These are phyloP conservation scores for Pammene fasciana DNA, from an alignment of 2,888 invertebrate species.

Conservation along the genomic window DNA sequence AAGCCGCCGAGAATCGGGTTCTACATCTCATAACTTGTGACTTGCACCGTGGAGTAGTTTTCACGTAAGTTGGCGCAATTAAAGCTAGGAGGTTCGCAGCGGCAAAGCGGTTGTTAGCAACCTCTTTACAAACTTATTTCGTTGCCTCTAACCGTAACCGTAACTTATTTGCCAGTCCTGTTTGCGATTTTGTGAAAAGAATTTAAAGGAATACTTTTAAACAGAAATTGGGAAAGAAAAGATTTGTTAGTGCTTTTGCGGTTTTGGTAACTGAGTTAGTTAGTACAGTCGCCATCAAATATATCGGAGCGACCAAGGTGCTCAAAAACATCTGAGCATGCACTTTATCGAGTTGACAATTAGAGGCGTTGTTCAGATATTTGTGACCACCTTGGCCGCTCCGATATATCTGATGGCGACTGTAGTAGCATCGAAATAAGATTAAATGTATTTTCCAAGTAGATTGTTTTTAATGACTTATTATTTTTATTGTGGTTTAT, in stretches of 20 bases:
- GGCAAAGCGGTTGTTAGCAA: slow-evolving; percentile 22
- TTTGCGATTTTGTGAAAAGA: slow-evolving; percentile 1
- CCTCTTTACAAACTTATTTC: slow-evolving; percentile 23
- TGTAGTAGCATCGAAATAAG: too few species aligned
- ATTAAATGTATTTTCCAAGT: too few species aligned
- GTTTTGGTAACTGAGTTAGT: background rate
- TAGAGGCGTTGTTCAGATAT: too few species aligned
- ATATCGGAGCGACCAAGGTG: too few species aligned
- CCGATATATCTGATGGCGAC: too few species aligned
- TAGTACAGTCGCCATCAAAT: too few species aligned
- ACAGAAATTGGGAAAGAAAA: background rate
- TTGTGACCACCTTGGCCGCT: too few species aligned
- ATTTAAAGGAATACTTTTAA: background rate
- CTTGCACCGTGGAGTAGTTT: slow-evolving; percentile 1
- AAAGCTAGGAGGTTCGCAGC: slow-evolving; percentile 8
- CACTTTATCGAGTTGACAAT: too few species aligned
- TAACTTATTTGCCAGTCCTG: background rate
- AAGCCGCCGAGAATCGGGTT: too few species aligned
- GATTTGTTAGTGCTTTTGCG: background rate
- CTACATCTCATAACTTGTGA: background rate
- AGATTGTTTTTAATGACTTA: too few species aligned
- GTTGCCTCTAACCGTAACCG: slow-evolving; percentile 16
- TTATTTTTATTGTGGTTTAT: too few species aligned
- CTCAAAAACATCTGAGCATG: too few species aligned
- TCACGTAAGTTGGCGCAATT: slow-evolving; percentile 27